phyloP scores from a whole-genome alignment of 2,888 invertebrate species.

The Rhingia campestris region DNA sequence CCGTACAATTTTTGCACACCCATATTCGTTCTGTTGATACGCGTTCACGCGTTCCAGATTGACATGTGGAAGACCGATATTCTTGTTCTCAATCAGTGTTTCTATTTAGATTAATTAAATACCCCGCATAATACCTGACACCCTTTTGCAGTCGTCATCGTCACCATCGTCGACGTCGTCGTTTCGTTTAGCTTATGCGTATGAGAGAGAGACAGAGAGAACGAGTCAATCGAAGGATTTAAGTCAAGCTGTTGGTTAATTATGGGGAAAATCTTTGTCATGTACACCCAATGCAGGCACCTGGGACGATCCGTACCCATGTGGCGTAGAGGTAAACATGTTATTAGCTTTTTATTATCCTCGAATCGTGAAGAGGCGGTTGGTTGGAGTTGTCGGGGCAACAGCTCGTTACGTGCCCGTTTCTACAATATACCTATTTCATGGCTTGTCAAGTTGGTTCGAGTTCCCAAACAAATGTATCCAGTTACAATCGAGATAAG shows the following conservation, averaged over 20 bases:
- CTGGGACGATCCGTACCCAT: slow-evolving; percentile 49
- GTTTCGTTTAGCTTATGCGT: not conserved
- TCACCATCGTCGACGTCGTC: not conserved
- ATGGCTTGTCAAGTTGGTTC: slow-evolving; percentile 31
- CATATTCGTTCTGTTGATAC: slow-evolving; percentile 70
- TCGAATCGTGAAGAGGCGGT: slow-evolving; percentile 60
- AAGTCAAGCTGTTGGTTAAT: slow-evolving; percentile 67
- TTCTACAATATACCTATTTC: slow-evolving; percentile 43
- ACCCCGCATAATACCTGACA: slow-evolving; percentile 67
- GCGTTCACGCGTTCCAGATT: slow-evolving; percentile 72
- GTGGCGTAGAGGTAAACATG: slow-evolving; percentile 67
- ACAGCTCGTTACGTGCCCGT: slow-evolving; percentile 62
- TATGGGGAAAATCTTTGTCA: slow-evolving; percentile 67
- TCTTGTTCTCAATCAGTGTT: slow-evolving; percentile 72
- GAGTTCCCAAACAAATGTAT: slow-evolving; percentile 78
- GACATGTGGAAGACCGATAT: slow-evolving; percentile 69
- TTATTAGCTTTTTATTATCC: slow-evolving; percentile 74
- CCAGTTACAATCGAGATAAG: slow-evolving; percentile 83
- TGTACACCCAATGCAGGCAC: slow-evolving; percentile 43
- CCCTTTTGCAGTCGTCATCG: slow-evolving; percentile 42
- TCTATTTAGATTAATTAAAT: slow-evolving; percentile 73
- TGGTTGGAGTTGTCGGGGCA: slow-evolving; percentile 65
- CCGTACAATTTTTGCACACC: slow-evolving; percentile 72
- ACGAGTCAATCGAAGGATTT: slow-evolving; percentile 60
- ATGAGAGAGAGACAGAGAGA: not conserved